Evolutionary conservation across 2,113 vertebrate genomes (phyloP), one percentile per base, ranked within the genome.

Genomic region (Oreochromis tanganicae): DNA sequence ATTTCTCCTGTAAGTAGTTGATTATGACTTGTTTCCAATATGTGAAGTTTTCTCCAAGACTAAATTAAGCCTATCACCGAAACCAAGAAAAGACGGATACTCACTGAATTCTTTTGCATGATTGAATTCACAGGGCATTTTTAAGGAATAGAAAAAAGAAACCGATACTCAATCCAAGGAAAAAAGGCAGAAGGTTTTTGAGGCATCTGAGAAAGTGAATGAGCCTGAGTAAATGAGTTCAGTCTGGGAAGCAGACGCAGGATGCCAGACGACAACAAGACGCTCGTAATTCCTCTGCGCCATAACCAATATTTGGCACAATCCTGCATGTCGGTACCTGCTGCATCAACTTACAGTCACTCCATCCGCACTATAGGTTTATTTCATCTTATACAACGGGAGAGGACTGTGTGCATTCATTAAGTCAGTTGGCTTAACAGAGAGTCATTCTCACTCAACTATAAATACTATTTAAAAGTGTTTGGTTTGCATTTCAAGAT

Each of bases 401-500:
- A 78, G 82, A 41, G 46, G 43, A 16, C 46, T 29, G 78, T 7
- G 66, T 75, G 24, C 50, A 27, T 71, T 89, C 63, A 84, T 88
- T 81, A 54, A 86, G 61, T 59, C 87, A 81, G 50, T 27, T 50
- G n/a, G 78, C 21, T 89, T 85, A 85, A 80, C 54, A 8, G 41
- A 68, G 48, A 78, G 80, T 46, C 43, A 16, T 82, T 79, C 85
- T 83, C 85, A 32, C 80, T 78, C 16, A 61, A 88, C 91, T 92
- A 91, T 94, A 94, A 95, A 95, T 93, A 95, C 83, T 86, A 92
- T 85, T 92, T 93, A 90, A 80, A 89, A 86, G 78, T 91, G 89
- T 92, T 90, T 89, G 90, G 27, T 87, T 91, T 88, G 94, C 85
- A 92, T 92, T 90, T 92, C 46, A 24, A 3, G 57, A 91, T 79